Evolutionary conservation across 2,888 invertebrate species (phyloP).

Genomic region (Ophioninae sp.): DNA sequence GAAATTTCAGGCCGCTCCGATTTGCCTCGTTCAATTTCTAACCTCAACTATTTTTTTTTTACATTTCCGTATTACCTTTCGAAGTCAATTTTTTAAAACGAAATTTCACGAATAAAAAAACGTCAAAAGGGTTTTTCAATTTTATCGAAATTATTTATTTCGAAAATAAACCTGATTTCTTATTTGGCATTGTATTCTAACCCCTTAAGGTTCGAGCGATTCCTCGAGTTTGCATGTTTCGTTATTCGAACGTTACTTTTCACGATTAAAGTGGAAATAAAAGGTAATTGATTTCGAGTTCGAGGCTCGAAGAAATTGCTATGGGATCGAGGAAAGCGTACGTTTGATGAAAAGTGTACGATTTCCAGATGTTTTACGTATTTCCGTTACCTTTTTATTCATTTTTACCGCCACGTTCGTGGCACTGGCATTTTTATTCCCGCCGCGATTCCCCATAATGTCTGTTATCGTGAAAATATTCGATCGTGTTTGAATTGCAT

Average conservation of each 20-base stretch:
- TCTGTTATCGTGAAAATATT: slow-evolving; percentile 55
- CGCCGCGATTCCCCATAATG: slow-evolving; percentile 46
- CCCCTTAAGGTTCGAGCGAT: too few relatives aligned
- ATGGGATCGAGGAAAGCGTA: neutral
- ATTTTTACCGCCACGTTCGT: slow-evolving; percentile 30
- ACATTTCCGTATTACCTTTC: neutral
- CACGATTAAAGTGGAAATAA: neutral
- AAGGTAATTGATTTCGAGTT: neutral
- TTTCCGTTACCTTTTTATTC: slow-evolving; percentile 40
- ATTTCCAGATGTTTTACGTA: neutral
- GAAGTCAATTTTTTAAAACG: too few relatives aligned
- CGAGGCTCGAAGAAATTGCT: too few relatives aligned
- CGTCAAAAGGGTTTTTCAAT: too few relatives aligned
- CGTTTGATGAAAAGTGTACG: neutral
- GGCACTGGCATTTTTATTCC: slow-evolving; percentile 2
- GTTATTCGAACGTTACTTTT: neutral
- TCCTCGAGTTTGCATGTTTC: too few relatives aligned
- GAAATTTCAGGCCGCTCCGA: slow-evolving; percentile 3
- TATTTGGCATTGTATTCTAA: too few relatives aligned
- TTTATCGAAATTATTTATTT: too few relatives aligned
- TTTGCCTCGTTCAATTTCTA: neutral
- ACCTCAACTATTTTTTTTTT: too few relatives aligned
- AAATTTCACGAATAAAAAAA: too few relatives aligned
- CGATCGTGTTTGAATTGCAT: slow-evolving; percentile 60
- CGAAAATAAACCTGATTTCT: too few relatives aligned